Percentiles rank a stretch among this genome's conserved stretches.
Evolutionary conservation across 2,797 vertebrate species (phyloP).

Genomic region (Crenichthys baileyi): DNA sequence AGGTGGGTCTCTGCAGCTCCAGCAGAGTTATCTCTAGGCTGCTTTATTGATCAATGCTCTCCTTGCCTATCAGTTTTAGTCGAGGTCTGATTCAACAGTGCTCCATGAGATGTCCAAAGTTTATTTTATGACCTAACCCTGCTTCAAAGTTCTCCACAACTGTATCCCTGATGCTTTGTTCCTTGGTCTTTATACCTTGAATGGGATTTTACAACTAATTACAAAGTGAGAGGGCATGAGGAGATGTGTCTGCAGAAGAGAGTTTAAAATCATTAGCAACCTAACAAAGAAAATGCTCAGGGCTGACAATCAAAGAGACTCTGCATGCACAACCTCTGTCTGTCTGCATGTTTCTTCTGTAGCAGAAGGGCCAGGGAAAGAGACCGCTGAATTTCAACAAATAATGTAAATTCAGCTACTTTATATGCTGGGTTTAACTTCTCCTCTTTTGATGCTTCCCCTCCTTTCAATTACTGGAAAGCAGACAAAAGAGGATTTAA

Average conservation of each 20-base stretch:
- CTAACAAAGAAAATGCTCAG: constrained; percentile 46
- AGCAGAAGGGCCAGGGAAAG: constrained; percentile 28
- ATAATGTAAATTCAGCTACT: constrained; percentile 40
- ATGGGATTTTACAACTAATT: constrained; percentile 19
- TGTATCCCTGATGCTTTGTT: not conserved
- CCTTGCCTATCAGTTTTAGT: not conserved
- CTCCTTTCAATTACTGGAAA: constrained; percentile 26
- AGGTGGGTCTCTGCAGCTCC: no score
- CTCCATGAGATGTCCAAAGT: not conserved
- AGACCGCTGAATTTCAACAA: constrained; percentile 22
- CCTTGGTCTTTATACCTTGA: constrained; percentile 14
- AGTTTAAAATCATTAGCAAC: constrained; percentile 41
- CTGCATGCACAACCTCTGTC: constrained; percentile 25
- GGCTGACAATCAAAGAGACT: constrained; percentile 46
- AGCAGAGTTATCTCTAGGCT: no score
- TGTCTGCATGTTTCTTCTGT: constrained; percentile 35
- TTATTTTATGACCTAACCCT: not conserved
- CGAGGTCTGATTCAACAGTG: not conserved
- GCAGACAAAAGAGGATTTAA: constrained; percentile 53
- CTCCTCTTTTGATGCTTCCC: constrained; percentile 30
- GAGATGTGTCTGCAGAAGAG: constrained; percentile 31
- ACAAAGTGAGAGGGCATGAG: constrained; percentile 15
- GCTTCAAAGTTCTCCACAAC: not conserved
- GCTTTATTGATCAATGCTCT: not conserved
- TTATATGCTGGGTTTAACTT: constrained; percentile 58